Evolutionary conservation across 2,888 invertebrate species (phyloP), one percentile per base, ranked within the genome.

Genomic region (Mesopsocus fuscifrons): DNA sequence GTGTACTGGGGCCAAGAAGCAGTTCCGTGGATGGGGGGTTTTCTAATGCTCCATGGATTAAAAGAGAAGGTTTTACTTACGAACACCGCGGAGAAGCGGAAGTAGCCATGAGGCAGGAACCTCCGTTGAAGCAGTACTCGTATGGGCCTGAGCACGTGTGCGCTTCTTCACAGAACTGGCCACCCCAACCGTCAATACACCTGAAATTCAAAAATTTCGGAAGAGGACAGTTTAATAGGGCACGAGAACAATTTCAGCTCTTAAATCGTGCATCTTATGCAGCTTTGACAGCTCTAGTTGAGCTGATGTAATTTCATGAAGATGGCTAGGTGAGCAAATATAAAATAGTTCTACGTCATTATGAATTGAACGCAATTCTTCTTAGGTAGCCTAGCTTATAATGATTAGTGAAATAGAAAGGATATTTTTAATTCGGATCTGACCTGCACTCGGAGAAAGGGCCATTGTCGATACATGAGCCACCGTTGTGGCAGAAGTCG

Each of bases 91-190:
- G n/a, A n/a, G n/a, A 40, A 16, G 16, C 16, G 16, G 2, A 34
- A 11, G 11, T 13, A 2, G 20, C 8, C 41, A 46, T 50, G 54
- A 1, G 57, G 52, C 72, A 72, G 2, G 60, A 62, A 21, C 67
- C 72, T 15, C 66, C 66, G 53, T 70, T 68, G 48, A 62, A 59
- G 51, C 72, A 72, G 53, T 58, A 65, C 47, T 57, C 58, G n/a
- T n/a, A n/a, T n/a, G n/a, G n/a, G n/a, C n/a, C n/a, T 31, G 54
- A 51, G 53, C 71, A 71, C 9, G 55, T 54, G 16, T 57, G 55
- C 5, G 65, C 65, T 42, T 60, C 52, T 15, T 69, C 64, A 54
- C 78, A 78, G 23, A 57, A 58, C 1, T 44, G 44, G 3, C 54
- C 54, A n/a, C 47, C 48, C 49, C 49, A 53, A 2, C 50, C 51